Percentiles rank a stretch among this genome's conserved stretches.
Evolutionary conservation across 1,140 invertebrate genomes (phyloP).

Genomic region (Drosophila asahinai): DNA sequence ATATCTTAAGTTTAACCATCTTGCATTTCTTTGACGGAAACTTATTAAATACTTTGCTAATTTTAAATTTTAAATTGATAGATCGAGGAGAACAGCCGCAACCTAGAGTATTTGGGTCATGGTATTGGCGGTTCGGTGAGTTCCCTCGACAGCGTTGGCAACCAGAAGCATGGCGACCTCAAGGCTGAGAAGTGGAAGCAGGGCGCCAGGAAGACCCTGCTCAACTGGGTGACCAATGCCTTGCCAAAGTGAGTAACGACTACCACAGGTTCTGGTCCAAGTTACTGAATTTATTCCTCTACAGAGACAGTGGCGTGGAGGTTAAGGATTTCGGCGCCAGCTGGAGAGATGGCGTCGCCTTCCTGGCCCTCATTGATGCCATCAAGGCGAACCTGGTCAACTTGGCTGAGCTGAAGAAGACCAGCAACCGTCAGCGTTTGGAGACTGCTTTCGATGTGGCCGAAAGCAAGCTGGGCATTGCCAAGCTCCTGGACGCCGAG

Average conservation of each 20-base stretch:
- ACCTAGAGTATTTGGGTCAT: constrained; percentile 94
- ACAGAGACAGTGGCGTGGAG: constrained; percentile 93
- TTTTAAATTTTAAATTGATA: constrained; percentile 82
- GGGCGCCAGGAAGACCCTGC: constrained; percentile 95
- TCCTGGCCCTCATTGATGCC: constrained; percentile 97
- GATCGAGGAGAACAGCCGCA: constrained; percentile 98
- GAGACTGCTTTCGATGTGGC: constrained; percentile 98
- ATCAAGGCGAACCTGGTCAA: constrained; percentile 97
- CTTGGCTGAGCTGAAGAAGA: constrained; percentile 91
- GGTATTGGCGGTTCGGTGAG: constrained; percentile 92
- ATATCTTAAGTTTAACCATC: constrained; percentile 57
- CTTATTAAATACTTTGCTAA: neutral
- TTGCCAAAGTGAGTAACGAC: constrained; percentile 92
- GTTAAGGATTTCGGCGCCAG: constrained; percentile 98
- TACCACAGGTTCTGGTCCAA: too few species aligned
- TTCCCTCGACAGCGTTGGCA: constrained; percentile 90
- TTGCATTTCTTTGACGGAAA: constrained; percentile 2
- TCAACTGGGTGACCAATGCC: constrained; percentile 97
- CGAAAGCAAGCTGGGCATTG: constrained; percentile 96
- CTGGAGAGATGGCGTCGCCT: constrained; percentile 98
- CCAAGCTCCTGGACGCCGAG: constrained; percentile 96
- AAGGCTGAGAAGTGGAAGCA: constrained; percentile 93
- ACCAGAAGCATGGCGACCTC: constrained; percentile 86
- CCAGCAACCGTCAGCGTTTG: constrained; percentile 91
- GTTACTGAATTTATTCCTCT: too few species aligned